Evolutionary conservation across 2,888 invertebrate genomes (phyloP).

Genomic region (Synanthedon formicaeformis): DNA sequence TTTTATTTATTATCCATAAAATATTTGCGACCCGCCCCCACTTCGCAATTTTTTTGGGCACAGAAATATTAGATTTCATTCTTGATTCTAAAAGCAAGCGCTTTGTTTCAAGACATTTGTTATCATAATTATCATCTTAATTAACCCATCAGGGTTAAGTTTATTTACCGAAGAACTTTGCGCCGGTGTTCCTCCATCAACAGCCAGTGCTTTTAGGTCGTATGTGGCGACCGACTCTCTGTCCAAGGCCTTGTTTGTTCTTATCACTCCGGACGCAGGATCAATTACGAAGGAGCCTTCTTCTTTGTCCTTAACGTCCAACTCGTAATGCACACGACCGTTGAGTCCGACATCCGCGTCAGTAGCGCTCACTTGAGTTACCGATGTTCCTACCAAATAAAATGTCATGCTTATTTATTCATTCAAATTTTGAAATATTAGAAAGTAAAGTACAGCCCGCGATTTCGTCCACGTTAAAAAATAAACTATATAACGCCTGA

Average conservation of each 20-base stretch:
- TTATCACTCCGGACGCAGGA: conserved; percentile 89
- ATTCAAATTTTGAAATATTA: too few relatives aligned
- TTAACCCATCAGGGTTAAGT: not conserved
- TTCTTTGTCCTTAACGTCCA: conserved; percentile 79
- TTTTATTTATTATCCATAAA: too few relatives aligned
- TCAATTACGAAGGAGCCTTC: conserved; percentile 94
- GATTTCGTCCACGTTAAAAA: too few relatives aligned
- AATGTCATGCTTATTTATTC: not conserved
- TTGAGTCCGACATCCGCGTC: conserved; percentile 90
- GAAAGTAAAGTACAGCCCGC: too few relatives aligned
- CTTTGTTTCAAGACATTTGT: not conserved
- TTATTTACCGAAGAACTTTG: conserved; percentile 69
- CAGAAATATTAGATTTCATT: too few relatives aligned
- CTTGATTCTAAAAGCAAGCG: not conserved
- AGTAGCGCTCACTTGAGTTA: conserved; percentile 82
- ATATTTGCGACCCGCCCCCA: too few relatives aligned
- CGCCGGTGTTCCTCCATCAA: conserved; percentile 88
- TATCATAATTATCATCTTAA: not conserved
- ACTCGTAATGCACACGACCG: conserved; percentile 84
- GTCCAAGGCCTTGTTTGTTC: conserved; percentile 91
- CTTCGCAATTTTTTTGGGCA: too few relatives aligned
- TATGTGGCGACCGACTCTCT: conserved; percentile 90
- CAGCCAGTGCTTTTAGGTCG: conserved; percentile 86
- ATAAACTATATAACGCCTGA: not conserved
- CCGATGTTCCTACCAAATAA: conserved; percentile 72